A percentile compares a stretch with the other conserved stretches of the same genome.
phyloP scores from a whole-genome alignment of 2,113 vertebrate genomes.

The cattle (Bos taurus) region DNA sequence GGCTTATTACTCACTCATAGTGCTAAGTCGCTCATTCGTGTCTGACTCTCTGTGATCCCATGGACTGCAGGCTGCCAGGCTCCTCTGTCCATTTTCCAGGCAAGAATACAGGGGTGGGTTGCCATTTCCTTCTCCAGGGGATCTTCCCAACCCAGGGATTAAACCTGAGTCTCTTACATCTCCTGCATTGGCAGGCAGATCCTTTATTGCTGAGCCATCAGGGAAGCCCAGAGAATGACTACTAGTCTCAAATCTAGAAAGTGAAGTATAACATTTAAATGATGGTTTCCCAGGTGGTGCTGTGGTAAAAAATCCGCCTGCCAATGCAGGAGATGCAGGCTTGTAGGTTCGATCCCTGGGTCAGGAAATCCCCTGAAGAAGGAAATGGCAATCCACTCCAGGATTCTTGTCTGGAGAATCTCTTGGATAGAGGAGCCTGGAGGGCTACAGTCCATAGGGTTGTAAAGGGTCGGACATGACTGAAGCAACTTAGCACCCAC shows the following conservation, averaged over 20 bases:
- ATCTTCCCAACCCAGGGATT: neutral
- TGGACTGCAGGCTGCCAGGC: neutral
- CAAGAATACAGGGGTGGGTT: neutral
- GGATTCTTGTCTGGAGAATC: neutral
- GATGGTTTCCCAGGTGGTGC: neutral
- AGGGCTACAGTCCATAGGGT: neutral
- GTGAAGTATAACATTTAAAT: neutral
- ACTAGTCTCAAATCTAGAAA: neutral
- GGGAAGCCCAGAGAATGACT: neutral
- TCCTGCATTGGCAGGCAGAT: neutral
- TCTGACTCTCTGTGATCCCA: neutral
- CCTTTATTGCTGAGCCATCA: neutral
- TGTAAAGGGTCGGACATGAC: neutral
- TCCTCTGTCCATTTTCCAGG: neutral
- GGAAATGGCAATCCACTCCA: neutral
- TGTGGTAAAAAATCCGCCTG: neutral
- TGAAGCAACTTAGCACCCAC: neutral
- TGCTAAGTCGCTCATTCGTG: rapidly evolving
- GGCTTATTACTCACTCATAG: no score
- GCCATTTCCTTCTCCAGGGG: neutral
- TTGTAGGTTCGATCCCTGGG: neutral
- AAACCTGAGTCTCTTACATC: neutral
- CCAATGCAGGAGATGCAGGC: neutral
- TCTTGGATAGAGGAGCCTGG: neutral
- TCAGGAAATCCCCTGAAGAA: neutral